phyloP scores from a whole-genome alignment of 2,797 vertebrate genomes.

The Rhyacichthys aspro region DNA sequence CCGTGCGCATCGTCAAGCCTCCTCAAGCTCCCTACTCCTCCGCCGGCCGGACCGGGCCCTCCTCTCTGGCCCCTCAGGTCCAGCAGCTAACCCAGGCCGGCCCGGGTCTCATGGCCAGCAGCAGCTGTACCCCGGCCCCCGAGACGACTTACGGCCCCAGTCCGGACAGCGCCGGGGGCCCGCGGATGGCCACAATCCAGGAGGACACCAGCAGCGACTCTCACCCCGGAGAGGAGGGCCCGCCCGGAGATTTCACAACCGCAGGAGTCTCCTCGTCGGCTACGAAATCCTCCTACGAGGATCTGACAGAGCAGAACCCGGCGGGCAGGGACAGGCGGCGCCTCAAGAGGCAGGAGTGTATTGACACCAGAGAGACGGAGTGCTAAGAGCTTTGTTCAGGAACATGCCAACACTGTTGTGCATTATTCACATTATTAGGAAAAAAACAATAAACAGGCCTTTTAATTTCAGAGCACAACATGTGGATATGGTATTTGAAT shows the following conservation, averaged over 20 bases:
- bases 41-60: conserved; percentile 58
- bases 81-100: conserved; percentile 54
- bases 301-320: conserved; percentile 87
- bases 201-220: conserved; percentile 95
- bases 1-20: conserved; percentile 87
- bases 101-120: conserved; percentile 34
- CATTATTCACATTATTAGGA: no score
- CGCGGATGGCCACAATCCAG: conserved; percentile 94
- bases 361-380: conserved; percentile 95
- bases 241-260: conserved; percentile 86
- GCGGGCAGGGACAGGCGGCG: conserved; percentile 84
- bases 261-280: conserved; percentile 85
- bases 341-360: conserved; percentile 88
- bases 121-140: conserved; percentile 61
- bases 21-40: conserved; percentile 54
- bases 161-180: conserved; percentile 77
- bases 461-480: no score
- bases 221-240: conserved; percentile 85
- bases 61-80: conserved; percentile 43
- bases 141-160: conserved; percentile 62
- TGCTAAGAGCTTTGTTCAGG: conserved; percentile 79
- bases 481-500: no score
- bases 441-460: no score
- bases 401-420: neutral
- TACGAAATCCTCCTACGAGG: conserved; percentile 94